Percentiles rank a stretch among this genome's conserved stretches.
These are phyloP conservation scores for Aphelinus certus DNA, from an alignment of 1,140 invertebrate species.

Conservation along the genomic window DNA sequence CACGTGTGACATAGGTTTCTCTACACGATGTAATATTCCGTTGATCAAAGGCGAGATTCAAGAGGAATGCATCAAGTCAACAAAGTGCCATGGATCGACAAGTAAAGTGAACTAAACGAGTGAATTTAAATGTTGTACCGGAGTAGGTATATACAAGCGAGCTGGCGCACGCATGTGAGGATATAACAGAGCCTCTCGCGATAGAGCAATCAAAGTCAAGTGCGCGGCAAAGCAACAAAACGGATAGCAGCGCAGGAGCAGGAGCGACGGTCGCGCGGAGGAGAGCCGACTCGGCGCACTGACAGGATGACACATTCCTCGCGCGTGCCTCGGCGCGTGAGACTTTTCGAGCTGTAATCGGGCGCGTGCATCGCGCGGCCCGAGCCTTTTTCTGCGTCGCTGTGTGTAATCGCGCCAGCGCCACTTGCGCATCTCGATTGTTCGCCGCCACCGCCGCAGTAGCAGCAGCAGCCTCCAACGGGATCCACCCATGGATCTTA, in stretches of 20 bases:
- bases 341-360: slow-evolving; percentile 55
- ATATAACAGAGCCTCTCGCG: neutral
- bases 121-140: no score
- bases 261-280: slow-evolving; percentile 46
- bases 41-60: no score
- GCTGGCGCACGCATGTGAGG: no score
- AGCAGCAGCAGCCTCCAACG: slow-evolving; percentile 8
- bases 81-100: no score
- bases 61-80: no score
- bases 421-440: slow-evolving; percentile 55
- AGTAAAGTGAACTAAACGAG: no score
- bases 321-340: no score
- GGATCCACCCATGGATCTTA: no score
- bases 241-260: slow-evolving; percentile 40
- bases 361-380: slow-evolving; percentile 36
- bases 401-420: slow-evolving; percentile 58
- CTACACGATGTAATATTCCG: no score
- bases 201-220: slow-evolving; percentile 13
- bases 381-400: slow-evolving; percentile 46
- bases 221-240: no score
- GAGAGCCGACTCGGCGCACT: slow-evolving; percentile 53
- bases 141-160: no score
- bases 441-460: slow-evolving; percentile 2
- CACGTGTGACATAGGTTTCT: no score
- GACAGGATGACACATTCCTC: slow-evolving; percentile 65